Base-by-base conservation (phyloP, 2,888 invertebrate genomes). In the Stenoptilia bipunctidactyla region DNA sequence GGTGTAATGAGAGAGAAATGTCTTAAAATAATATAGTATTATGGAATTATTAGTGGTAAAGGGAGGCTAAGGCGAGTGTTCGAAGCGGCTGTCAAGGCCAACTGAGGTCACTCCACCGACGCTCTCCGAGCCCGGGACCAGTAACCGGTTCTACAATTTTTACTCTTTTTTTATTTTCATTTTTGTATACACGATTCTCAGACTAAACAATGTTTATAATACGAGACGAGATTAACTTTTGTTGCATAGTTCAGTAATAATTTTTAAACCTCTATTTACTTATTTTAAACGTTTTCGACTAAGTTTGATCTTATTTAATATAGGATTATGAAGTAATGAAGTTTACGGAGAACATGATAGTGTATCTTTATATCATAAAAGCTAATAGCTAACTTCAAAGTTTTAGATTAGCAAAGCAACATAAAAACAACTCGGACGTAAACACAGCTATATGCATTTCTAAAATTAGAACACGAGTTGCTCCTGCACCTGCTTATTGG, bases 71-170 rank as follows among this genome's bases (percentile, higher is more conserved):
- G 69, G 69, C 63, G 74, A 71, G 66, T 76, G n/a, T 30, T 12
- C 34, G 71, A n/a, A n/a, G n/a, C 80, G 74, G 79, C 80, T 80
- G 82, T 82, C 82, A 82, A 83, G 82, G 82, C 82, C 82, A 83
- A 75, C 65, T 58, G 80, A 77, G 82, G 82, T 83, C 82, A 83
- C 65, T 83, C 76, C 79, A 61, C 82, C 79, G 75, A 8, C 12
- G 12, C 12, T n/a, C 30, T 2, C 73, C 77, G 76, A 75, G 75
- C 77, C 75, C 74, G 66, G 62, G 68, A 71, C 75, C 68, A 62
- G 66, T 51, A 77, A 82, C 82, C 82, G 82, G 83, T 82, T 82
- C 73, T 72, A 79, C 73, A 70, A 80, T 79, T 80, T 82, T 83
- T 77, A 76, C 74, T 74, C 66, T 72, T 72, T 79, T n/a, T 79